Evolutionary conservation across 2,113 vertebrate species (phyloP).

Genomic region (Echinops telfairi): DNA sequence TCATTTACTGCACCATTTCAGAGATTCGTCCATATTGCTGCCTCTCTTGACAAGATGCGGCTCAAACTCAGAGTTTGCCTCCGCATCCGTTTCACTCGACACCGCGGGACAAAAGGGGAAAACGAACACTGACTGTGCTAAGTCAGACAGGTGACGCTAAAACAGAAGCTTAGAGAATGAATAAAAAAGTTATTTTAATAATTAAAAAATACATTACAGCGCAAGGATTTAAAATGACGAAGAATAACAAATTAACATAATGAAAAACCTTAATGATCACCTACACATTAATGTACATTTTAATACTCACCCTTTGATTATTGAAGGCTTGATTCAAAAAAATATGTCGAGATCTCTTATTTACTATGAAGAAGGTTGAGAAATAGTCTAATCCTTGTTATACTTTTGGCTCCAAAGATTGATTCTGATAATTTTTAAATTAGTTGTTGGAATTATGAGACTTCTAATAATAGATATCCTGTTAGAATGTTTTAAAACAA

Average conservation of each 20-base stretch:
- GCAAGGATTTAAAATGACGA: constrained; percentile 16
- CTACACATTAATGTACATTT: constrained; percentile 9
- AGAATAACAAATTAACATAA: neutral
- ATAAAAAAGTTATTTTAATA: neutral
- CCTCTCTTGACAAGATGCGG: neutral
- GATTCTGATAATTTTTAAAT: constrained; percentile 80
- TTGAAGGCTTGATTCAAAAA: constrained; percentile 78
- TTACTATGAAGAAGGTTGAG: constrained; percentile 83
- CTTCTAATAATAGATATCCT: constrained; percentile 72
- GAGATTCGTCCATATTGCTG: neutral
- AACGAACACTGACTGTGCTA: neutral
- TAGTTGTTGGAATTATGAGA: constrained; percentile 70
- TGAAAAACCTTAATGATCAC: neutral
- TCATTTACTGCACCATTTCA: neutral
- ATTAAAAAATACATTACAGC: neutral
- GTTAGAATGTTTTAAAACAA: constrained; percentile 58
- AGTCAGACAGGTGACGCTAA: neutral
- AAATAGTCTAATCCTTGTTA: constrained; percentile 83
- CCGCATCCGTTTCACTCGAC: neutral
- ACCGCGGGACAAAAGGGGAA: neutral
- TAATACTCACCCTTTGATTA: constrained; percentile 84
- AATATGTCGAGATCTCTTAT: constrained; percentile 84
- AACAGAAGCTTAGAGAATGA: neutral
- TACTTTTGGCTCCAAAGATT: constrained; percentile 81
- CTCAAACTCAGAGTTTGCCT: constrained; percentile 20